Base-by-base conservation (phyloP, 2,888 invertebrate species). In the Petrophora chlorosata region DNA sequence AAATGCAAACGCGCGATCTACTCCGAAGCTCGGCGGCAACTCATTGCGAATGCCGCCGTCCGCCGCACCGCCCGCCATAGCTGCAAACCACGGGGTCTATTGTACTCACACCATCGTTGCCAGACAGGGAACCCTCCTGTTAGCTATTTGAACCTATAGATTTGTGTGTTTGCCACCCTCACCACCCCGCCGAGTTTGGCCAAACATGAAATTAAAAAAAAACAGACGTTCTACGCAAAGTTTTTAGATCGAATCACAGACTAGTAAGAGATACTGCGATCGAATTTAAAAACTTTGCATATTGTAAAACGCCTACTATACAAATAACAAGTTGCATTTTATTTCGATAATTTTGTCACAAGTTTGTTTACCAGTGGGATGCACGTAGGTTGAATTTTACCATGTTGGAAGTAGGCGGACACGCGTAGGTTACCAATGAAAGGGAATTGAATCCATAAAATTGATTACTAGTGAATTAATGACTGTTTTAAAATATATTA, bases 101-200 rank as follows among this genome's bases (percentile, higher is more conserved):
- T 86, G 8, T 28, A 32, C 28, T 13, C 34, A 56, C 70, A 68
- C 74, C 73, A 65, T 67, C 59, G 72, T 67, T 67, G 79, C 80
- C 81, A 88, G 84, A 87, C 87, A 82, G 82, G 82, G 82, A 84
- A 82, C 85, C 86, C 85, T 79, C 80, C 73, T 67, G 65, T 61
- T 56, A 5, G 7, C 5, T 56, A 67, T 65, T 60, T 44, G 70
- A 65, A 36, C 25, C 70, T 70, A 77, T 76, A 77, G 67, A 62
- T 76, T 75, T 73, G 65, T 57, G 67, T 67, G 3, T 72, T 65
- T 62, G 62, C 66, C 63, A 64, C 62, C 65, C 62, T 56, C 59
- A 23, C 56, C 46, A 34, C 25, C 9, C 0, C 10, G 26, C 50
- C 38, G 33, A 34, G 35, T 15, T 42, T 29, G 29, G 45, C 26